Percentiles rank a stretch among this genome's conserved stretches.
Evolutionary conservation across 2,888 invertebrate species (phyloP).

Genomic region (Spatulosminthurus flaviceps): DNA sequence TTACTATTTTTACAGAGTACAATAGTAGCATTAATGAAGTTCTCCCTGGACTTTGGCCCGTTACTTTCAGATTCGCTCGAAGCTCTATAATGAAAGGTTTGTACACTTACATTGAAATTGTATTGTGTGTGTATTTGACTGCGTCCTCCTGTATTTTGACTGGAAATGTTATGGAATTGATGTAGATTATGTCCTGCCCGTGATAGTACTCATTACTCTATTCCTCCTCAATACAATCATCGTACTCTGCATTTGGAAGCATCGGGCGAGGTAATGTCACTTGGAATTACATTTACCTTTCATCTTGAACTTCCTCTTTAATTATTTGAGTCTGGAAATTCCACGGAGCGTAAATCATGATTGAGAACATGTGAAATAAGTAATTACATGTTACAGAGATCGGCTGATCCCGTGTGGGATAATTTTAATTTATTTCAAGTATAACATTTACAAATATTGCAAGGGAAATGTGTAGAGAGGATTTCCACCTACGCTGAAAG

Average conservation of each 20-base stretch:
- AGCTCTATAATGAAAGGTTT: constrained; percentile 31
- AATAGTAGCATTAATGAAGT: constrained; percentile 58
- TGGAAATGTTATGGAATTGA: neutral
- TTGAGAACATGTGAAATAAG: too few relatives aligned
- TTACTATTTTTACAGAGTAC: constrained; percentile 47
- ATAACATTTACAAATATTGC: too few relatives aligned
- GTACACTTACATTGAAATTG: neutral
- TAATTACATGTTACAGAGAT: too few relatives aligned
- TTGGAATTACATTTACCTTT: neutral
- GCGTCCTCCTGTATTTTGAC: too few relatives aligned
- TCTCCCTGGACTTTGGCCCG: constrained; percentile 59
- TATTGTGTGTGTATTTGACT: too few relatives aligned
- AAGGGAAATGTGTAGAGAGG: too few relatives aligned
- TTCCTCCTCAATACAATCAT: constrained; percentile 57
- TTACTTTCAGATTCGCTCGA: constrained; percentile 43
- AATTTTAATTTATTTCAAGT: too few relatives aligned
- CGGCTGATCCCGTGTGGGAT: too few relatives aligned
- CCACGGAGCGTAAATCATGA: too few relatives aligned
- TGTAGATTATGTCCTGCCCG: constrained; percentile 58
- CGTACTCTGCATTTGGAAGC: constrained; percentile 56
- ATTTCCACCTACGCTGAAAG: too few relatives aligned
- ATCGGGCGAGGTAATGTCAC: constrained; percentile 53
- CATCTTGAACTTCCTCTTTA: too few relatives aligned
- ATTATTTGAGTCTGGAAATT: too few relatives aligned
- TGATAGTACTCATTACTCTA: constrained; percentile 52